Evolutionary conservation across 2,113 vertebrate species (phyloP), one percentile per base, ranked within the genome.

Genomic region (Dromas ardeola): DNA sequence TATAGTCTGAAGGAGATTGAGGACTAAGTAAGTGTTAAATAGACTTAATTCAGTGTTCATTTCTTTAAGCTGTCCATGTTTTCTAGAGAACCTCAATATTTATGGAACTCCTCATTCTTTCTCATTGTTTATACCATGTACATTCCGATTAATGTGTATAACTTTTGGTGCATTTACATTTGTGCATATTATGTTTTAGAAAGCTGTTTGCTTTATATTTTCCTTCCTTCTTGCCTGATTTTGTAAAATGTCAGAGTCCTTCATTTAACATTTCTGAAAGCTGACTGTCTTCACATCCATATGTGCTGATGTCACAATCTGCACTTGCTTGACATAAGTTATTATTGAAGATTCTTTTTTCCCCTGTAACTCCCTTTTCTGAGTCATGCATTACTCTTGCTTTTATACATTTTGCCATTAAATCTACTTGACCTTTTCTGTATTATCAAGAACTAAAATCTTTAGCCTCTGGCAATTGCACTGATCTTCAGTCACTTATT

Each of bases 361-460:
- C 16, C n/a, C 20, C 29, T 18, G 7, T 43, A 80, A 30, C 63
- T 91, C 50, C 19, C 17, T 72, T 88, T 92, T 52, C 62, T 52
- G 66, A 79, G 63, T 72, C 70, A 42, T 25, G 17, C 10, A 0
- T 76, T 73, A 47, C 30, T 92, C 70, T 47, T 66, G 21, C 43
- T 30, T 90, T 88, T 69, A 36, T 53, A 69, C 26, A 1, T 83
- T 91, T 79, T 83, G 81, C 77, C 62, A 38, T 94, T 55, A 11
- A 47, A 61, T 93, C 70, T 50, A 19, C 77, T 67, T 94, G 95
- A 95, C 85, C 59, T 40, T 79, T 92, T 95, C 55, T 79, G 32
- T 80, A 23, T 86, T 93, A 23, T 52, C 61, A 63, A 77, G 81
- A 70, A 6, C 76, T 83, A 88, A 90, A 87, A 82, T 63, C 14